Conservation (phyloP, 2,888 invertebrate species). For the Nephrocerus scutellatus region DNA sequence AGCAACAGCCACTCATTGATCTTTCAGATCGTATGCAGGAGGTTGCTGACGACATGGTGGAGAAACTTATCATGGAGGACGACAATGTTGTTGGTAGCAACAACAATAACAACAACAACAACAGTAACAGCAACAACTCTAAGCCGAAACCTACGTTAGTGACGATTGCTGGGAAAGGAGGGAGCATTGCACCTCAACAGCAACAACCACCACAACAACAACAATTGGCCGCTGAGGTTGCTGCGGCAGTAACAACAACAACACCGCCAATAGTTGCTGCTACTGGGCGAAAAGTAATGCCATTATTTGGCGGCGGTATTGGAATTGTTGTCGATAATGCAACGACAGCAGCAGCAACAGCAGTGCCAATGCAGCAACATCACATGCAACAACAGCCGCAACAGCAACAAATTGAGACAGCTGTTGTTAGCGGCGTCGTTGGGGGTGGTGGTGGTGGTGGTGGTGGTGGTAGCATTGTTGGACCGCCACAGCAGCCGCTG, state of each 20-base stretch:
- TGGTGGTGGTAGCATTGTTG: background rate
- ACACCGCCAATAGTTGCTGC: constrained; percentile 16
- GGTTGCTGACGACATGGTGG: constrained; percentile 65
- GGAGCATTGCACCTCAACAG: constrained; percentile 8
- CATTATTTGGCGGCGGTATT: constrained; percentile 19
- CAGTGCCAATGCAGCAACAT: constrained; percentile 28
- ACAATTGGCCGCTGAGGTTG: constrained; percentile 3
- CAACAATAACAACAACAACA: constrained; percentile 1
- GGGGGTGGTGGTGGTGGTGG: constrained; percentile 6
- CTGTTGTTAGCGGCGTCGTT: constrained; percentile 16
- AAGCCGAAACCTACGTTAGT: constrained; percentile 11
- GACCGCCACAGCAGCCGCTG: constrained; percentile 7
- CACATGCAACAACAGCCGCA: constrained; percentile 28
- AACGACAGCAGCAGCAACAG: constrained; percentile 9
- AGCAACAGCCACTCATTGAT: constrained; percentile 23
- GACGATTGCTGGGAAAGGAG: constrained; percentile 14
- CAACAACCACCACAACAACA: constrained; percentile 13
- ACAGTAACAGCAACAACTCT: background rate
- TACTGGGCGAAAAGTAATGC: constrained; percentile 19
- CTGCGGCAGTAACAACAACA: constrained; percentile 9
- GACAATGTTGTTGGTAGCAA: constrained; percentile 36
- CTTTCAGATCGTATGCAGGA: constrained; percentile 55
- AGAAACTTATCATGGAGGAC: constrained; percentile 69
- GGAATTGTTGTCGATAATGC: constrained; percentile 25
- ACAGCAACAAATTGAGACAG: constrained; percentile 19